Conservation (phyloP, 2,113 vertebrate genomes). For the Vulpes vulpes region DNA sequence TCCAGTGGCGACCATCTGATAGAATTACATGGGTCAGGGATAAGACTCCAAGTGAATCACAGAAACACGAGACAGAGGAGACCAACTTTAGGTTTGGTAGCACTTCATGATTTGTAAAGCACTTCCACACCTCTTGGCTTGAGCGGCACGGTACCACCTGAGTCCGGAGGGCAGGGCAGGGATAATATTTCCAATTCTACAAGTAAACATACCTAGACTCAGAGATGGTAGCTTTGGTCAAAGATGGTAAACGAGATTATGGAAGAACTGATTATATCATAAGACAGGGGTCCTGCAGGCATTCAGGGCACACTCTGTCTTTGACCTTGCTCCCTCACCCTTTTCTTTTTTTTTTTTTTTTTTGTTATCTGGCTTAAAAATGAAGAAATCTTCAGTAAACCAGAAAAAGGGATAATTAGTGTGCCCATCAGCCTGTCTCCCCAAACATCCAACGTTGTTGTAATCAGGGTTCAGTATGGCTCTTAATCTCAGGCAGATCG, state of each 20-base stretch:
- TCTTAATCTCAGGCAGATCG: neutral
- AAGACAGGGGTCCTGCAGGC: neutral
- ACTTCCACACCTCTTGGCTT: neutral
- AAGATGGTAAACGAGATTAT: neutral
- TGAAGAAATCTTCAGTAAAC: neutral
- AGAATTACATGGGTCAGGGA: neutral
- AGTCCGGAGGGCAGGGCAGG: neutral
- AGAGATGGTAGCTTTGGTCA: neutral
- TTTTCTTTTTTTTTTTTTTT: neutral
- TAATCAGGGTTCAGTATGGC: neutral
- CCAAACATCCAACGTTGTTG: neutral
- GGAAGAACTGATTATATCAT: neutral
- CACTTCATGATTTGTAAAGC: neutral
- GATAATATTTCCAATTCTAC: neutral
- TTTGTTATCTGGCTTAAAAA: neutral
- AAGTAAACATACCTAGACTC: neutral
- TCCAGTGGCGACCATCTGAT: neutral
- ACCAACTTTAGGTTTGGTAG: neutral
- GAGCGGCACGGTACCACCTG: neutral
- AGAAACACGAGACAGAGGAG: neutral
- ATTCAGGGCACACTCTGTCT: neutral
- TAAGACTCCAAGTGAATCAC: neutral
- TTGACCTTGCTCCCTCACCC: rapidly evolving
- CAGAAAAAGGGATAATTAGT: neutral
- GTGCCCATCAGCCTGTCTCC: neutral